Percentiles rank a stretch among this genome's conserved stretches.
phyloP scores from a whole-genome alignment of 2,797 vertebrate species.

The Diplodus sargus region DNA sequence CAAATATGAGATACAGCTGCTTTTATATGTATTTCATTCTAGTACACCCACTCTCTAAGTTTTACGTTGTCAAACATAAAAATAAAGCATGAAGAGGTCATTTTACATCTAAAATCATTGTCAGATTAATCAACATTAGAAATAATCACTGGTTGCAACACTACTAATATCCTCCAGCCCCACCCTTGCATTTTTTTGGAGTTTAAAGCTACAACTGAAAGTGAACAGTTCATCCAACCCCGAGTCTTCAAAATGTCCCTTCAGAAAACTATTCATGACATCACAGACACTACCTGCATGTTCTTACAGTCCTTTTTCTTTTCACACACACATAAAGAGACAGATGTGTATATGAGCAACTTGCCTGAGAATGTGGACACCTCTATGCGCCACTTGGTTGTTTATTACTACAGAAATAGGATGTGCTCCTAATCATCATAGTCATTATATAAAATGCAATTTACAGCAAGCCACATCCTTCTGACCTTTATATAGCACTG shows the following conservation, averaged over 20 bases:
- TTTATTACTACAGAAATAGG: conserved; percentile 60
- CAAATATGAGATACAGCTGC: not conserved
- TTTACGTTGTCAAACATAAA: not conserved
- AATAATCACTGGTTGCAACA: not conserved
- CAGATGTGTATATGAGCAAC: not conserved
- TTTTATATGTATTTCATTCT: not conserved
- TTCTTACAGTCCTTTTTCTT: conserved; percentile 7
- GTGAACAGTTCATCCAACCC: not conserved
- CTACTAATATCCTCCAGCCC: not conserved
- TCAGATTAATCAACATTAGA: not conserved
- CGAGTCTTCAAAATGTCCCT: not conserved
- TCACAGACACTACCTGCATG: not conserved
- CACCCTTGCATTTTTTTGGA: not conserved
- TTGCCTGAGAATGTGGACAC: conserved; percentile 24
- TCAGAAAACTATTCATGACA: not conserved
- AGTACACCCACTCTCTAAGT: not conserved
- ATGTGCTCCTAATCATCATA: conserved; percentile 61
- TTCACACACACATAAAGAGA: conserved; percentile 4
- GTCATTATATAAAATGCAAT: conserved; percentile 74
- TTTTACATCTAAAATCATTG: not conserved
- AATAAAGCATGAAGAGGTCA: not conserved
- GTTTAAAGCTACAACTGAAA: not conserved
- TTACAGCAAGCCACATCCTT: conserved; percentile 74
- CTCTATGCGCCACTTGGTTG: conserved; percentile 17
- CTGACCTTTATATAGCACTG: conserved; percentile 70